These are phyloP conservation scores for Pseudotriccus pelzelni DNA, from an alignment of 2,797 vertebrate genomes.

Conservation along the genomic window DNA sequence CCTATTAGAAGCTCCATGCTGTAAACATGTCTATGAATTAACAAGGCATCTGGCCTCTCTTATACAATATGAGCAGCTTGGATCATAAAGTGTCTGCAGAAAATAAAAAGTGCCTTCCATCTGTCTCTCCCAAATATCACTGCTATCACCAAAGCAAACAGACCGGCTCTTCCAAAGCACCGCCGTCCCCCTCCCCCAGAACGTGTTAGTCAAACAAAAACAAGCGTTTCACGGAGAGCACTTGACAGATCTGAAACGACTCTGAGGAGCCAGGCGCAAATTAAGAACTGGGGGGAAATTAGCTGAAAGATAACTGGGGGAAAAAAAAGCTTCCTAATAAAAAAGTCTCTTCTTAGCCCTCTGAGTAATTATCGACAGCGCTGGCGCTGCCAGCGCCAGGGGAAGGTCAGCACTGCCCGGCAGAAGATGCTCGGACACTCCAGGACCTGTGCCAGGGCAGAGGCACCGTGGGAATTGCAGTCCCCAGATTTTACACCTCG, in stretches of 20 bases:
- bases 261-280: conserved; percentile 8
- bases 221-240: conserved; percentile 40
- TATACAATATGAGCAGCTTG: conserved; percentile 76
- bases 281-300: background rate
- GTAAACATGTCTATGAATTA: conserved; percentile 78
- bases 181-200: conserved; percentile 37
- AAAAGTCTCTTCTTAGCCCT: background rate
- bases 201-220: conserved; percentile 71
- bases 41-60: conserved; percentile 77
- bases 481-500: background rate
- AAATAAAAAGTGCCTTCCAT: conserved; percentile 77
- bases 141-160: conserved; percentile 75
- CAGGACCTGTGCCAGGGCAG: background rate
- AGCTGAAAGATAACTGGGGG: conserved; percentile 24
- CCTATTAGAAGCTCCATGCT: conserved; percentile 73
- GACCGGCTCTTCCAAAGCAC: conserved; percentile 59
- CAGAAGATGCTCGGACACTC: background rate
- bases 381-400: background rate
- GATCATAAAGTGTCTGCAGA: conserved; percentile 76
- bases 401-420: background rate
- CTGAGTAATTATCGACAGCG: background rate
- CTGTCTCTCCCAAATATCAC: conserved; percentile 75
- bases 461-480: background rate
- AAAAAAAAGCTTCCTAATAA: background rate
- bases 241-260: conserved; percentile 41